Base-by-base conservation (phyloP, 2,888 invertebrate species). In the Aphidius colemani region DNA sequence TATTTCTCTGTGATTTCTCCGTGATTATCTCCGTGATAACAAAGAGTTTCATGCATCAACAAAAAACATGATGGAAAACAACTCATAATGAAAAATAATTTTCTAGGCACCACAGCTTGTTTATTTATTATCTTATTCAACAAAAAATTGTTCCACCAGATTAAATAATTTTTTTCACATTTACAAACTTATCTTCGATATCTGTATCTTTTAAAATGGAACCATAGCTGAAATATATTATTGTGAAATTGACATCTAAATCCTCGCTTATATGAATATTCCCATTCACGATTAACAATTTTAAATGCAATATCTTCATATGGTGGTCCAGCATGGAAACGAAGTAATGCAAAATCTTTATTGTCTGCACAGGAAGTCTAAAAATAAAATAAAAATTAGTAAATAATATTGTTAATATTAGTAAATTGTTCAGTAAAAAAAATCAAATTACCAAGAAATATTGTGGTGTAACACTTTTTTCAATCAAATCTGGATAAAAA, bases 251-350 rank as follows among this genome's bases (percentile, higher is more conserved):
- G 99, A 81, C 98, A 98, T 59, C 98, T 88, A 83, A 98, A 99
- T 40, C 99, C 98, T 69, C 96, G 87, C 83, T 98, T 98, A 84
- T 98, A 97, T 0, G 97, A 97, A 83, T 96, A 96, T 83, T 99
- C 99, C 99, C 99, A 99, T 84, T 99, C 99, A 68, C 98, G 88
- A 83, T 97, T 98, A 1, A 99, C 98, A 68, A 99, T 96, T 85
- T 98, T 98, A 84, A 98, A 98, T 0, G 96, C 98, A 72, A 98
- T 98, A 81, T 98, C 98, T 85, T 99, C 99, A 83, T 99, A 99
- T 0, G 99, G 99, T 11, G 99, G 98, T 0, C 99, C 99, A n/a
- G 98, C 96, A 78, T 93, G 93, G 84, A 99, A 98, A 48, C 94
- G 87, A 10, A 99, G 86, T 72, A 96, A 91, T 0, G 96, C 95